Evolutionary conservation across 2,797 vertebrate species (phyloP).

Genomic region (Alauda arvensis): DNA sequence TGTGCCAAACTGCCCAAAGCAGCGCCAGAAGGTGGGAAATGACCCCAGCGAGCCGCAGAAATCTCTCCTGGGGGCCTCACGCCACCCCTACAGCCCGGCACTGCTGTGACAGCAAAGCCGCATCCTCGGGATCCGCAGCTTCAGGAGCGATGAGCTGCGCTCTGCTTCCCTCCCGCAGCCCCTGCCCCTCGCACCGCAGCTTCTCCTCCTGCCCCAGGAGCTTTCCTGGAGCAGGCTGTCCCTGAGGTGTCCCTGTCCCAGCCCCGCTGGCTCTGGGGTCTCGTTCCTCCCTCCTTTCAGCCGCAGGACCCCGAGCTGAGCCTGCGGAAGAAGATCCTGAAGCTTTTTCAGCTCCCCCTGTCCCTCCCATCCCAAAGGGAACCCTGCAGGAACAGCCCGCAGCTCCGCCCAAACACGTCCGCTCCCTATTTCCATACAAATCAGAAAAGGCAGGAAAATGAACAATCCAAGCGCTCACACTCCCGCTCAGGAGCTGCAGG

Average conservation of each 20-base stretch:
- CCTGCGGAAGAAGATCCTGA: not conserved
- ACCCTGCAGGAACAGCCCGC: not conserved
- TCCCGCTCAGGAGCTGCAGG: not conserved
- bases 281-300: not conserved
- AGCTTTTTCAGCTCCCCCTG: not conserved
- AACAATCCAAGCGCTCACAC: not conserved
- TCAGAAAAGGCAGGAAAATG: not conserved
- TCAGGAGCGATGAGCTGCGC: fast-evolving
- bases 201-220: not conserved
- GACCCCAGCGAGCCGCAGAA: fast-evolving
- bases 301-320: not conserved
- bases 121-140: fast-evolving
- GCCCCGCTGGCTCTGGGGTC: not conserved
- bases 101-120: not conserved
- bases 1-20: fast-evolving
- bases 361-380: not conserved
- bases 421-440: conserved; percentile 28
- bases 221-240: not conserved
- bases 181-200: fast-evolving
- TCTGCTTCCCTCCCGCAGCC: not conserved
- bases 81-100: not conserved
- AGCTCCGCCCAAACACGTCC: not conserved
- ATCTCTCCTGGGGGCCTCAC: fast-evolving
- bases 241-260: not conserved
- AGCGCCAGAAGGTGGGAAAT: not conserved